phyloP scores from a whole-genome alignment of 2,113 vertebrate species.

The Capra hircus region DNA sequence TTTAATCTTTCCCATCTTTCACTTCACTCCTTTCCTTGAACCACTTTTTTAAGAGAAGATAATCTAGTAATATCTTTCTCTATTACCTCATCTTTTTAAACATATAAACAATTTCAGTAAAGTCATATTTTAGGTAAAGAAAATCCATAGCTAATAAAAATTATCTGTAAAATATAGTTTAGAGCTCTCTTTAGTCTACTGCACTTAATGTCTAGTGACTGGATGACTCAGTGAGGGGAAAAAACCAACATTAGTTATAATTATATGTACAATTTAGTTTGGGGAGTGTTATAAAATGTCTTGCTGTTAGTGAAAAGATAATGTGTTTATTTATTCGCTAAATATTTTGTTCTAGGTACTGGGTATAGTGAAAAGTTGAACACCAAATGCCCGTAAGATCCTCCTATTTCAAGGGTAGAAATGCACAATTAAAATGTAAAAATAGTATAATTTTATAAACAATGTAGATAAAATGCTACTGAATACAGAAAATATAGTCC shows the following conservation, averaged over 20 bases:
- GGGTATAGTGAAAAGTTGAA: not conserved
- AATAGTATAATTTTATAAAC: not conserved
- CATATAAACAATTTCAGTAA: not conserved
- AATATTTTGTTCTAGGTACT: not conserved
- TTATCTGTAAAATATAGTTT: not conserved
- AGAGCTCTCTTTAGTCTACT: not conserved
- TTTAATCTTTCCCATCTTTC: not conserved
- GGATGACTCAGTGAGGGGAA: not conserved
- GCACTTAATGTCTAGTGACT: not conserved
- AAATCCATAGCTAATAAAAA: not conserved
- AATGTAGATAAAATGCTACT: not conserved
- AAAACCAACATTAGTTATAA: not conserved
- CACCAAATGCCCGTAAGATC: not conserved
- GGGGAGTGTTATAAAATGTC: not conserved
- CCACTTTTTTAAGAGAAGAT: not conserved
- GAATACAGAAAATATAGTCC: not conserved
- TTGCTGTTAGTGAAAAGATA: constrained; percentile 7
- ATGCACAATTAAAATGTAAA: not conserved
- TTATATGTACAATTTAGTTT: constrained; percentile 20
- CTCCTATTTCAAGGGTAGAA: not conserved
- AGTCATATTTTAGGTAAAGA: not conserved
- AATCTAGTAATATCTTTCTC: not conserved
- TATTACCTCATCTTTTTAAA: not conserved
- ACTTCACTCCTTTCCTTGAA: not conserved
- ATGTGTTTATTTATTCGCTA: not conserved